Evolutionary conservation across 2,888 invertebrate genomes (phyloP).

Genomic region (Anagyrus pseudococci): DNA sequence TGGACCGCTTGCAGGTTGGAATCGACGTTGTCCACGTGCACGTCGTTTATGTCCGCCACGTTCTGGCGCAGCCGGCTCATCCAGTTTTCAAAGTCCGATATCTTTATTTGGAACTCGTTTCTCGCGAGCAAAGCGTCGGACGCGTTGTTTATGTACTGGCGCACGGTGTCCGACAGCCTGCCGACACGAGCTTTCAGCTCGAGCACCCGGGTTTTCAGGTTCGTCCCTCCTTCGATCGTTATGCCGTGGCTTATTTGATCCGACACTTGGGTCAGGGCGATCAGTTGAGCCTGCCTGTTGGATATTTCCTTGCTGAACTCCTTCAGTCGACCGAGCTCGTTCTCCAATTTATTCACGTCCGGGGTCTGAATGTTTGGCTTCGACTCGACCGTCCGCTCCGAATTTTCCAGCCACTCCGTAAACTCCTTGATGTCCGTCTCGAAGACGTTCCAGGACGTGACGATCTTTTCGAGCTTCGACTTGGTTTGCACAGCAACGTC

Average conservation of each 20-base stretch:
- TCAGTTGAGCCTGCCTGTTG: conserved; percentile 83
- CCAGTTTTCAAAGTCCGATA: conserved; percentile 82
- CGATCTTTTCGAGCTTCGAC: conserved; percentile 79
- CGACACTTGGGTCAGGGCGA: conserved; percentile 78
- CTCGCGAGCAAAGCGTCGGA: conserved; percentile 82
- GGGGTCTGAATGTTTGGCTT: conserved; percentile 73
- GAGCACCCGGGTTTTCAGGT: conserved; percentile 75
- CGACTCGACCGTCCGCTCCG: conserved; percentile 69
- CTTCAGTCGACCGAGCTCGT: conserved; percentile 77
- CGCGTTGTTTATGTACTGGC: conserved; percentile 78
- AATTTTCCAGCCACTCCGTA: conserved; percentile 77
- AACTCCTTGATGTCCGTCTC: conserved; percentile 79
- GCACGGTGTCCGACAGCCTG: conserved; percentile 77
- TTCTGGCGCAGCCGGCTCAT: conserved; percentile 76
- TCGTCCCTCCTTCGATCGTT: conserved; percentile 77
- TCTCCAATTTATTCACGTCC: conserved; percentile 77
- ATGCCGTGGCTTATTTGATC: conserved; percentile 81
- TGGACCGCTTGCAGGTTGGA: conserved; percentile 80
- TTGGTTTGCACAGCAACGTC: conserved; percentile 80
- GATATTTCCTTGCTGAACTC: conserved; percentile 85
- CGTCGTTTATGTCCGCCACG: conserved; percentile 79
- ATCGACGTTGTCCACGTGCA: conserved; percentile 83
- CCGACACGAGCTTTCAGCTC: conserved; percentile 78
- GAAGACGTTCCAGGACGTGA: conserved; percentile 82
- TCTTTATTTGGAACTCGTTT: conserved; percentile 83